These are phyloP conservation scores for Oncorhynchus keta DNA, from an alignment of 2,113 vertebrate genomes.

Conservation along the genomic window DNA sequence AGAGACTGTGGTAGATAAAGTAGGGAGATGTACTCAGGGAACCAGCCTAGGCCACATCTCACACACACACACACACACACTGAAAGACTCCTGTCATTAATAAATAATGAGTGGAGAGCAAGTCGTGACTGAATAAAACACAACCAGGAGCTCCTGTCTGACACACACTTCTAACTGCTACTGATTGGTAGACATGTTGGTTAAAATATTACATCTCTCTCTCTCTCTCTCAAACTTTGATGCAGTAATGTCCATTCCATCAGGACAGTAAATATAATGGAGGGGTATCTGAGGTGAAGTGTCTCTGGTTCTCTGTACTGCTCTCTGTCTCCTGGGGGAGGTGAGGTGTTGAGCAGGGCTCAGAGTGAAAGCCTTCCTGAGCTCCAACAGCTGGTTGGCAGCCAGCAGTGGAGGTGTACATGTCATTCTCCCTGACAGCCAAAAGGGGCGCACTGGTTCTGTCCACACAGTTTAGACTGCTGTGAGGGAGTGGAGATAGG, in stretches of 20 bases:
- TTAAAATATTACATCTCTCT: not conserved
- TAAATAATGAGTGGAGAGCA: conserved; percentile 63
- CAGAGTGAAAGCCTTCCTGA: conserved; percentile 29
- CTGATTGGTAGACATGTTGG: not conserved
- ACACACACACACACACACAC: conserved; percentile 42
- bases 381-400: not conserved
- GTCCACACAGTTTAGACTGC: too few relatives aligned
- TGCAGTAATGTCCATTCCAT: too few relatives aligned
- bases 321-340: conserved; percentile 40
- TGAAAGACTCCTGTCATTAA: conserved; percentile 59
- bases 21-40: conserved; percentile 19
- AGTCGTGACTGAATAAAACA: conserved; percentile 57
- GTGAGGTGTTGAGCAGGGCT: conserved; percentile 23
- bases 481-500: too few relatives aligned
- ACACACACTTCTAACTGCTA: not conserved
- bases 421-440: too few relatives aligned
- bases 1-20: conserved; percentile 12
- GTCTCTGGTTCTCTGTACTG: not conserved
- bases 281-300: too few relatives aligned
- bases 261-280: not conserved
- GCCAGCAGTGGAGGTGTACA: not conserved
- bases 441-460: too few relatives aligned
- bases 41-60: not conserved
- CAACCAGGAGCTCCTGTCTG: conserved; percentile 12
- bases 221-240: not conserved